Evolutionary conservation across 2,888 invertebrate species (phyloP).

Genomic region (Craniophora ligustri): DNA sequence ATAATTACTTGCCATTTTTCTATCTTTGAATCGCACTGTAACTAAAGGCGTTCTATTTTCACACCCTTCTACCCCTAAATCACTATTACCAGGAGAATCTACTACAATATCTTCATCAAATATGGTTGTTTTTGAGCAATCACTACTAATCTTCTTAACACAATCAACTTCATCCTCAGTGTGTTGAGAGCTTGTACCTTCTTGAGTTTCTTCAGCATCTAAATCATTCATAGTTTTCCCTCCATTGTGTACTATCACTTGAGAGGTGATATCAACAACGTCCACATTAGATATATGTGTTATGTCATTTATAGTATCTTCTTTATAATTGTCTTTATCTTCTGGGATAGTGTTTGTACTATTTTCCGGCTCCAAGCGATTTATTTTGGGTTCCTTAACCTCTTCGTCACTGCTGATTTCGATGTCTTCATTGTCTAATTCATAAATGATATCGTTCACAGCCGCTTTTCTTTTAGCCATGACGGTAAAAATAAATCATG

Average conservation of each 20-base stretch:
- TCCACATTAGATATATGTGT: conserved; percentile 62
- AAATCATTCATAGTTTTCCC: conserved; percentile 73
- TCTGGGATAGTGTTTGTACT: conserved; percentile 44
- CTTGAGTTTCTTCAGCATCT: conserved; percentile 48
- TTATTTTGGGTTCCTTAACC: conserved; percentile 75
- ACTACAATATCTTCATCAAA: conserved; percentile 75
- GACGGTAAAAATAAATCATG: conserved; percentile 35
- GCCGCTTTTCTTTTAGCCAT: conserved; percentile 84
- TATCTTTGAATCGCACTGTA: conserved; percentile 81
- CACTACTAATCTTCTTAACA: conserved; percentile 52
- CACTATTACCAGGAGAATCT: conserved; percentile 76
- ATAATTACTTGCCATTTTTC: conserved; percentile 77
- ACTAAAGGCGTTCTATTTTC: conserved; percentile 80
- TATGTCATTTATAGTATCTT: conserved; percentile 50
- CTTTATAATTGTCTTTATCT: conserved; percentile 55
- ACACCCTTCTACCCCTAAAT: conserved; percentile 75
- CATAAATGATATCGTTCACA: conserved; percentile 84
- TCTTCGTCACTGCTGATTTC: conserved; percentile 83
- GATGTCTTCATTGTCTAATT: conserved; percentile 85
- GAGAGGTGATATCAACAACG: conserved; percentile 45
- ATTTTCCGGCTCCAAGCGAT: conserved; percentile 59
- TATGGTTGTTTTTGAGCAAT: conserved; percentile 65
- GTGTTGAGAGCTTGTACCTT: conserved; percentile 31
- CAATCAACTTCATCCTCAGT: conserved; percentile 51
- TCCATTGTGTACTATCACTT: conserved; percentile 69